phyloP scores from a whole-genome alignment of 2,797 vertebrate species.

The Ceyx erithaca region DNA sequence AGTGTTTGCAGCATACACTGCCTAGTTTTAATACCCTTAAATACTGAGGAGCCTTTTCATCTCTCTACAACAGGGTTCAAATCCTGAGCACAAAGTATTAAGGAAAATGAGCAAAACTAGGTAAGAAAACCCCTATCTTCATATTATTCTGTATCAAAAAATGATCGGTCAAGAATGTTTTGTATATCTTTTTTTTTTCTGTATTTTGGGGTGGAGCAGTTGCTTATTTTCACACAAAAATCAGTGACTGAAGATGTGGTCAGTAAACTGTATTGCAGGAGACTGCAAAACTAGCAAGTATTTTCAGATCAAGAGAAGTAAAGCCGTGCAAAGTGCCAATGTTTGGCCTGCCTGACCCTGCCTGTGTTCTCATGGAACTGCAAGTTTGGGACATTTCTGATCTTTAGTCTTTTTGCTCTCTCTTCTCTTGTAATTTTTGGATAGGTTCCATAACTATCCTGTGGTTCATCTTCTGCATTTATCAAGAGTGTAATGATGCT shows the following conservation, averaged over 20 bases:
- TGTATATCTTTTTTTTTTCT: neutral
- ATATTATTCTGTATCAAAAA: neutral
- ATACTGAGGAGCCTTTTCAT: neutral
- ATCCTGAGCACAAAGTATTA: neutral
- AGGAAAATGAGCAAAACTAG: neutral
- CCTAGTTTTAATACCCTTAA: conserved; percentile 16
- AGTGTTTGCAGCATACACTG: neutral
- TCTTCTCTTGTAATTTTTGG: neutral
- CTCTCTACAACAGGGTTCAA: neutral
- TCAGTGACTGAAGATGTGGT: neutral
- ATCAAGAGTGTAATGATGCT: neutral
- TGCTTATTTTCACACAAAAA: neutral
- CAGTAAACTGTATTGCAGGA: neutral
- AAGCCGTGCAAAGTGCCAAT: neutral
- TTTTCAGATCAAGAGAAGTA: neutral
- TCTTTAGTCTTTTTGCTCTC: neutral
- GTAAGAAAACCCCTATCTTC: fast-evolving
- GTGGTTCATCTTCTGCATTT: neutral
- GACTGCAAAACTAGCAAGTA: neutral
- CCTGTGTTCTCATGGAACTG: neutral
- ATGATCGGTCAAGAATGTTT: neutral
- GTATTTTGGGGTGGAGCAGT: neutral
- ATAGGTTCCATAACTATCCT: neutral
- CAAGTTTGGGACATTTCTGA: neutral
- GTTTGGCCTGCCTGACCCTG: neutral